Percentiles rank a stretch among this genome's conserved stretches.
These are phyloP conservation scores for Echiichthys vipera DNA, from an alignment of 2,797 vertebrate species.

Conservation along the genomic window DNA sequence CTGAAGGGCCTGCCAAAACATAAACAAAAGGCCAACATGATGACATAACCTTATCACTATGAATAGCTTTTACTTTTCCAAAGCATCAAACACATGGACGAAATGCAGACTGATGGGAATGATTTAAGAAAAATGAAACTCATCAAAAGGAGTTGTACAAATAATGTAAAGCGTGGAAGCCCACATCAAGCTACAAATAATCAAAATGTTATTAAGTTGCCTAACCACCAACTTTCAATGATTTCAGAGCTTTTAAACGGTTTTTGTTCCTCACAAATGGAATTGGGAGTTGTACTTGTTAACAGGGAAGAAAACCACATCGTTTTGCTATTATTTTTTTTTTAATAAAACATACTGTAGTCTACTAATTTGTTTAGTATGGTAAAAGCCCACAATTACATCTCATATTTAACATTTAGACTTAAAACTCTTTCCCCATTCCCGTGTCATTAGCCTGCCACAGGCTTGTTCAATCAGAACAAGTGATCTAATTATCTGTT, in stretches of 20 bases:
- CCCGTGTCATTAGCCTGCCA: neutral
- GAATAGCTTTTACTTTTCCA: neutral
- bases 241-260: neutral
- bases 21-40: constrained; percentile 14
- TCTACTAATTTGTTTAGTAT: neutral
- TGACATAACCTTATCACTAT: constrained; percentile 6
- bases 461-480: constrained; percentile 33
- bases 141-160: neutral
- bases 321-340: neutral
- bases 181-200: neutral
- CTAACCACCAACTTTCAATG: neutral
- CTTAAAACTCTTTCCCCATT: neutral
- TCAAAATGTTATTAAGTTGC: neutral
- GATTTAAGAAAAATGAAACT: neutral
- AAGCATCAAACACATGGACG: neutral
- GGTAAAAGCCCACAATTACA: constrained; percentile 9
- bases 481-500: constrained; percentile 25
- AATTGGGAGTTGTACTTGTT: neutral
- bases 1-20: constrained; percentile 33
- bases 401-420: neutral
- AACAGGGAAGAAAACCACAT: constrained; percentile 6
- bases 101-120: neutral
- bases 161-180: neutral
- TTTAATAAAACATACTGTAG: constrained; percentile 1
- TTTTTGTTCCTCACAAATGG: neutral